phyloP scores from a whole-genome alignment of 1,140 invertebrate genomes.

The Bombus haemorrhoidalis region DNA sequence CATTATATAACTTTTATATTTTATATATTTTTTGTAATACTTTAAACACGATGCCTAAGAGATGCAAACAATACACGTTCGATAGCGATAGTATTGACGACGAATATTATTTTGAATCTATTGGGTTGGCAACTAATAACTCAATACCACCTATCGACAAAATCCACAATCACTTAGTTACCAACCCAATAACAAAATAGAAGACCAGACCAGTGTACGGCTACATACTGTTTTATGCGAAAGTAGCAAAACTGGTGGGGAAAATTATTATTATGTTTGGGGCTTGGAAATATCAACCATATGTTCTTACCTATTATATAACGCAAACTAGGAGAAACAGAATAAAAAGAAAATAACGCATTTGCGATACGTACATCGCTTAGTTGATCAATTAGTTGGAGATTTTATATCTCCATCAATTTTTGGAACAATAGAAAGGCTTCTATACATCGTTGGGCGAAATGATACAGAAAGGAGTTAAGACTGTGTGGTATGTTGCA shows the following conservation, averaged over 20 bases:
- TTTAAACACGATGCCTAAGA: neutral
- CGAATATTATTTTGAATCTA: too few relatives aligned
- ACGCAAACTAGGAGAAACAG: neutral
- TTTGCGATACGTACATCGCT: neutral
- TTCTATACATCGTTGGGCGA: too few relatives aligned
- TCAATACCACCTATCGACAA: too few relatives aligned
- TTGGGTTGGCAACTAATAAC: too few relatives aligned
- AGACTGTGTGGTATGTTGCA: too few relatives aligned
- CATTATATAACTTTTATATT: neutral
- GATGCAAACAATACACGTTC: neutral
- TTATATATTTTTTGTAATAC: neutral
- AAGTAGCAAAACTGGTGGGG: neutral
- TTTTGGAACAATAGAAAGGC: neutral
- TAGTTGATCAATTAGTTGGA: neutral
- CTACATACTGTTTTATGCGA: too few relatives aligned
- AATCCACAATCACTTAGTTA: too few relatives aligned
- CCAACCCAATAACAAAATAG: too few relatives aligned
- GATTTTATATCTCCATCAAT: neutral
- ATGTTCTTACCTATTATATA: neutral
- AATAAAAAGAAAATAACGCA: neutral
- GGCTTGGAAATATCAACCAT: neutral
- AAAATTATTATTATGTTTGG: slow-evolving; percentile 11
- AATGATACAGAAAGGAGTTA: too few relatives aligned
- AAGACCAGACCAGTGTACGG: too few relatives aligned
- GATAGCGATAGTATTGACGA: neutral